Evolutionary conservation across 2,113 vertebrate genomes (phyloP).

Genomic region (Corapipo altera): DNA sequence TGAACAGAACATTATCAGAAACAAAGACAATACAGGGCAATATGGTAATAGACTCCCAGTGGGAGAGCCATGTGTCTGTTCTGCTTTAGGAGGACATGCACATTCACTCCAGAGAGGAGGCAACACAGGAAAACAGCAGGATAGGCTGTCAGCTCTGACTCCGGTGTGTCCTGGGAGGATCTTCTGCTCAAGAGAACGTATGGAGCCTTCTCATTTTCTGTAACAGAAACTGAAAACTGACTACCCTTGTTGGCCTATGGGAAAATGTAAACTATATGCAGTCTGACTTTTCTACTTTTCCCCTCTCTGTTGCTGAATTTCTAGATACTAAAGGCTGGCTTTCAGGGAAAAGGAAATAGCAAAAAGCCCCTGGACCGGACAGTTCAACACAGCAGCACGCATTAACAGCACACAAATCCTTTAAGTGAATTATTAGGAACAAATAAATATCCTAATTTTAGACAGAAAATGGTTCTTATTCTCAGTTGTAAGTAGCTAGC

Average conservation of each 20-base stretch:
- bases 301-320: background rate
- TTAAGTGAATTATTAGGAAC: background rate
- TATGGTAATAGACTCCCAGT: background rate
- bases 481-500: background rate
- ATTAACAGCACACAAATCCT: background rate
- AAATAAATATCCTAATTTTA: background rate
- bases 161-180: background rate
- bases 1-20: background rate
- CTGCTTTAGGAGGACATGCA: background rate
- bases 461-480: background rate
- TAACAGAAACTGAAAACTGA: background rate
- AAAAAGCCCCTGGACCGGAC: background rate
- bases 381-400: fast-evolving
- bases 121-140: background rate
- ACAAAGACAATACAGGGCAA: background rate
- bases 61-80: background rate
- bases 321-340: background rate
- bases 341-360: background rate
- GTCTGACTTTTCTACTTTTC: background rate
- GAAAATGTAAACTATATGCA: background rate
- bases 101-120: background rate
- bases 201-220: background rate
- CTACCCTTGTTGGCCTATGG: background rate
- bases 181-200: background rate
- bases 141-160: background rate